These are phyloP conservation scores for Crotalus viridis DNA, from an alignment of 2,113 vertebrate species.

Conservation along the genomic window DNA sequence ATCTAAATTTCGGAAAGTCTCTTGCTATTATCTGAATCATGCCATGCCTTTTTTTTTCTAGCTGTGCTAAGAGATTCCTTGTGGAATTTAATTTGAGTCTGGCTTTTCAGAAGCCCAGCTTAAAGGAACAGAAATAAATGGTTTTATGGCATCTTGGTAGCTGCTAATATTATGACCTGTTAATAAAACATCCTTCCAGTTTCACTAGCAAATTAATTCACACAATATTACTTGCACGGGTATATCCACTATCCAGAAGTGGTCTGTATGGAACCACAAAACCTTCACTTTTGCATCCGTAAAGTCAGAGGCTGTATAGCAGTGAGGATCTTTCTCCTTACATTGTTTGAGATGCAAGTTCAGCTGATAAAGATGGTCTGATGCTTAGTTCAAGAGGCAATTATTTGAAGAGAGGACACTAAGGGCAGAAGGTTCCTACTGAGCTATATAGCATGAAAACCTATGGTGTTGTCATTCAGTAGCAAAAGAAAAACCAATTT, in stretches of 20 bases:
- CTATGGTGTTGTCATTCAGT: not conserved
- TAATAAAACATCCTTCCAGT: not conserved
- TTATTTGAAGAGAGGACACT: not conserved
- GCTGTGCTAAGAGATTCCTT: not conserved
- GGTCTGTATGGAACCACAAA: not conserved
- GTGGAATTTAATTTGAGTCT: not conserved
- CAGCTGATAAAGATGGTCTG: not conserved
- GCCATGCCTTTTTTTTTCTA: not conserved
- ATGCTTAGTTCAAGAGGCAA: not conserved
- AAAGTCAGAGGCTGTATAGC: not conserved
- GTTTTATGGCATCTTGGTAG: not conserved
- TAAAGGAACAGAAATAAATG: not conserved
- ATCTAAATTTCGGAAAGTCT: not conserved
- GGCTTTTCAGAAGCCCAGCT: not conserved
- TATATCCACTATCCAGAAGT: not conserved
- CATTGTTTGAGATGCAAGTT: not conserved
- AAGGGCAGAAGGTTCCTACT: not conserved
- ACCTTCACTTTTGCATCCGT: not conserved
- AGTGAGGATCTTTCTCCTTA: not conserved
- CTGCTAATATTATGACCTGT: not conserved
- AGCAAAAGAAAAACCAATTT: not conserved
- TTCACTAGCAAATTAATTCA: not conserved
- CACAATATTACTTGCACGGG: no score
- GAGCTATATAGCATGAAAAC: not conserved
- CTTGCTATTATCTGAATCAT: not conserved